Conservation (phyloP, 2,113 vertebrate species). For the Ophthalmolycus amberensis region DNA sequence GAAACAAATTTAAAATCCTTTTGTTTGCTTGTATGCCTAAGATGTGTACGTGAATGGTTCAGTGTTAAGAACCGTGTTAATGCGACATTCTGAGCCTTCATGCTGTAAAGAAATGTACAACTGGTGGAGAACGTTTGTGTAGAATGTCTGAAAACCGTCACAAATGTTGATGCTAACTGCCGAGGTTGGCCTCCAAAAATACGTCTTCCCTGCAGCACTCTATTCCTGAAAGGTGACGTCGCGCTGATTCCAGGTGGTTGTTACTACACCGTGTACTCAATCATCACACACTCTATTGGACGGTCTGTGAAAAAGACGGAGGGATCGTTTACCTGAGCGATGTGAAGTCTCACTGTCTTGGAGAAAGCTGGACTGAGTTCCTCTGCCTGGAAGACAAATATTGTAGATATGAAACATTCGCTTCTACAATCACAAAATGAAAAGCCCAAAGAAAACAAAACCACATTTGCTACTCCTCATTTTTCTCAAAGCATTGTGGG, state of each 20-base stretch:
- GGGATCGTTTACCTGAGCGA: slow-evolving; percentile 86
- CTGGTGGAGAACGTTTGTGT: no score
- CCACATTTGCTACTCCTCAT: background rate
- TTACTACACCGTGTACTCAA: no score
- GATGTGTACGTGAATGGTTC: no score
- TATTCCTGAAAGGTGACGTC: no score
- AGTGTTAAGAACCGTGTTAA: no score
- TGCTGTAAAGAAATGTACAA: background rate
- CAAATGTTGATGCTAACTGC: no score
- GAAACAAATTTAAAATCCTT: background rate
- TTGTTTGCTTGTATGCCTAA: background rate
- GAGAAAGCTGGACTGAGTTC: slow-evolving; percentile 91
- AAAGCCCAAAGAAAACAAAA: background rate
- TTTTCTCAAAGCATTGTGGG: background rate
- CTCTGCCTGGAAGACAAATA: slow-evolving; percentile 81
- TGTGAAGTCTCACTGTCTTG: slow-evolving; percentile 90
- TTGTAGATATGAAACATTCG: background rate
- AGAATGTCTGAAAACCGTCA: no score
- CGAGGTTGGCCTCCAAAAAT: no score
- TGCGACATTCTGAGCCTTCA: background rate
- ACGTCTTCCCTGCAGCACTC: no score
- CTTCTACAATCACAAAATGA: background rate
- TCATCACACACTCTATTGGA: no score
- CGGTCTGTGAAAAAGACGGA: no score
- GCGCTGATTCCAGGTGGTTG: no score